Conservation (phyloP, 2,888 invertebrate genomes). For the Dichetophora obliterata region DNA sequence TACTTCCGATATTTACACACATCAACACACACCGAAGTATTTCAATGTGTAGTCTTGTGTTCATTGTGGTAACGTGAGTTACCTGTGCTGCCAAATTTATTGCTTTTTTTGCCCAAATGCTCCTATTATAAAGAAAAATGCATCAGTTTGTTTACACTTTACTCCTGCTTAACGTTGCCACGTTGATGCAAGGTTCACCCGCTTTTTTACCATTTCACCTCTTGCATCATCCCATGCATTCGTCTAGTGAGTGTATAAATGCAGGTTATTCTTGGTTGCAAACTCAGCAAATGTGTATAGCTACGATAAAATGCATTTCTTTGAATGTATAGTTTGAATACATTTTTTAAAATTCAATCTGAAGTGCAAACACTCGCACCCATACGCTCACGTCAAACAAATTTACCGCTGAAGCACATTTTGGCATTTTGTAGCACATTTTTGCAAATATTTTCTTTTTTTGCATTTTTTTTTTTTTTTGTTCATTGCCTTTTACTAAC, state of each 20-base stretch:
- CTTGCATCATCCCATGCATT: too few relatives aligned
- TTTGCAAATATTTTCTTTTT: conserved; percentile 1
- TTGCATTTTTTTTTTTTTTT: too few relatives aligned
- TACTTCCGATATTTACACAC: not conserved
- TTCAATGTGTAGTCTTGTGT: not conserved
- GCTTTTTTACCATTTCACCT: too few relatives aligned
- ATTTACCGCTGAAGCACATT: not conserved
- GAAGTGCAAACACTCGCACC: not conserved
- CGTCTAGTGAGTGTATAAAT: too few relatives aligned
- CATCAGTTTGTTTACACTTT: too few relatives aligned
- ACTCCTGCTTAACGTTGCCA: too few relatives aligned
- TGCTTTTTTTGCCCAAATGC: not conserved
- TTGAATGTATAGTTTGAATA: too few relatives aligned
- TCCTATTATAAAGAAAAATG: not conserved
- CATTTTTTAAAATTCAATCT: not conserved
- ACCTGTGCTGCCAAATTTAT: conserved; percentile 8
- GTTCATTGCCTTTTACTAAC: not conserved
- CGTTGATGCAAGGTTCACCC: too few relatives aligned
- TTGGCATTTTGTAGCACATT: not conserved
- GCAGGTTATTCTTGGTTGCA: too few relatives aligned
- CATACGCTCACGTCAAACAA: not conserved
- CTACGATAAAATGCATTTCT: too few relatives aligned
- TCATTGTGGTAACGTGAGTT: not conserved
- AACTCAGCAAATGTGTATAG: too few relatives aligned
- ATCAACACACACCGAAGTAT: not conserved